phyloP scores from a whole-genome alignment of 2,113 vertebrate species.

The Eptesicus fuscus region DNA sequence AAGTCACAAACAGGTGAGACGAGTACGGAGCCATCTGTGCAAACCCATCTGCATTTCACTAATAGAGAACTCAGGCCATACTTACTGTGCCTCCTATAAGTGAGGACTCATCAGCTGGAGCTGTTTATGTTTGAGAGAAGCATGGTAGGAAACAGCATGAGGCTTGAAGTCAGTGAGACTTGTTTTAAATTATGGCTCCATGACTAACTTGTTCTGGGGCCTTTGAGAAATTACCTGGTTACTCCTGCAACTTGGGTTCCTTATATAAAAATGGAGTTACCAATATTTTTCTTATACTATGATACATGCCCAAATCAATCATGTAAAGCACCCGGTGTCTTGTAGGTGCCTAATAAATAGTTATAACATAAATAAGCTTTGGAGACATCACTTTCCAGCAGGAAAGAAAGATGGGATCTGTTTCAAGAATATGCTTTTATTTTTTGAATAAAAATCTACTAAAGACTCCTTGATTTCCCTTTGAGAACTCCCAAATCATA shows the following conservation, averaged over 20 bases:
- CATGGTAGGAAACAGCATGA: neutral
- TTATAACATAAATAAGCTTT: neutral
- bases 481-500: neutral
- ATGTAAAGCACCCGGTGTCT: neutral
- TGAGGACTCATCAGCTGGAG: neutral
- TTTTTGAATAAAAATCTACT: conserved; percentile 17
- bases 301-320: neutral
- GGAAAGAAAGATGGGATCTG: neutral
- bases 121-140: neutral
- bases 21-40: neutral
- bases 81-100: neutral
- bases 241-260: neutral
- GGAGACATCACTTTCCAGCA: neutral
- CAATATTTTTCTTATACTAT: neutral
- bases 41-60: neutral
- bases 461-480: neutral
- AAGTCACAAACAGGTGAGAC: neutral
- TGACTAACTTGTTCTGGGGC: neutral
- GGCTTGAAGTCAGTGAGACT: neutral
- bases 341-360: neutral
- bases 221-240: neutral
- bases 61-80: neutral
- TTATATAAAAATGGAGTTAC: neutral
- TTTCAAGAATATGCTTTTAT: neutral
- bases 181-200: neutral